These are phyloP conservation scores for Deilephila elpenor DNA, from an alignment of 2,888 invertebrate genomes.

Conservation along the genomic window DNA sequence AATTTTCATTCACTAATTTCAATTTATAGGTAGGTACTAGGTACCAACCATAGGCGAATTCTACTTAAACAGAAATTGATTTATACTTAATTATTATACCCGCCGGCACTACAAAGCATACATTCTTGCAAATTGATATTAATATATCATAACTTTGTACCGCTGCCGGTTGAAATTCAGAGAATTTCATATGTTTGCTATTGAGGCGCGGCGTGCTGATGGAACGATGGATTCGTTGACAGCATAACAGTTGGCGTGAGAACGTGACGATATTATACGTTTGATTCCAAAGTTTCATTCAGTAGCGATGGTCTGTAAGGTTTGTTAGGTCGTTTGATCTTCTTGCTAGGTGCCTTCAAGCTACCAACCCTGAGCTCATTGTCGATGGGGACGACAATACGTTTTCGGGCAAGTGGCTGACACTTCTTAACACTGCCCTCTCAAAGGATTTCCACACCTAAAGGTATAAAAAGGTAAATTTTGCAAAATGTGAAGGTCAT, in stretches of 20 bases:
- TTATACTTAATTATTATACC: background rate
- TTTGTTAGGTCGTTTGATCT: too few relatives aligned
- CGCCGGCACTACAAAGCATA: conserved; percentile 26
- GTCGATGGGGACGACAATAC: too few relatives aligned
- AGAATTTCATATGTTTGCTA: conserved; percentile 29
- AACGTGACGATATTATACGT: conserved; percentile 40
- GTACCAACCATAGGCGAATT: background rate
- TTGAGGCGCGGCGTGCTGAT: conserved; percentile 52
- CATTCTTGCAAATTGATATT: conserved; percentile 20
- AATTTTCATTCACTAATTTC: background rate
- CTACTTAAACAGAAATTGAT: background rate
- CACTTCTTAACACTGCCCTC: too few relatives aligned
- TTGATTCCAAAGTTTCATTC: background rate
- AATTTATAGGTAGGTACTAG: too few relatives aligned
- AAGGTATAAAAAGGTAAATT: too few relatives aligned
- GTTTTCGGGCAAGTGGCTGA: too few relatives aligned
- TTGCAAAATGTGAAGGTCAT: too few relatives aligned
- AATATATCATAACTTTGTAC: conserved; percentile 24
- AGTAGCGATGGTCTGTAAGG: too few relatives aligned
- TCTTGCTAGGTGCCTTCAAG: too few relatives aligned
- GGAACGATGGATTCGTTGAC: conserved; percentile 59
- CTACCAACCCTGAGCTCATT: too few relatives aligned
- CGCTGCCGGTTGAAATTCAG: conserved; percentile 23
- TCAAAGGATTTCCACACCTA: too few relatives aligned
- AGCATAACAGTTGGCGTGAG: conserved; percentile 60